These are phyloP conservation scores for Augochlorella aurata DNA, from an alignment of 2,888 invertebrate species.

Conservation along the genomic window DNA sequence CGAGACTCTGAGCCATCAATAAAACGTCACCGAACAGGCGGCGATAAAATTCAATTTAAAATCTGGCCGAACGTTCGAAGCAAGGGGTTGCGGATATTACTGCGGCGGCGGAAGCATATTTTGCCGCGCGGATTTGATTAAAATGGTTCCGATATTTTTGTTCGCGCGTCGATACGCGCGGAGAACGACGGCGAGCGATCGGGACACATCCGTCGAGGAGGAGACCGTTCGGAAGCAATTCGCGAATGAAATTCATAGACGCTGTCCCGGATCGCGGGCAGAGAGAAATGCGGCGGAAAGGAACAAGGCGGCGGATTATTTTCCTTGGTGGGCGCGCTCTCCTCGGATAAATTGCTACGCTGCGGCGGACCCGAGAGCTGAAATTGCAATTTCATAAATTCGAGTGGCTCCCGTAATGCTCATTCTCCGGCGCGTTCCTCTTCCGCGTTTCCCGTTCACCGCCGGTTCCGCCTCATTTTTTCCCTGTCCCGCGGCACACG, in stretches of 20 bases:
- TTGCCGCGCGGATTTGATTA: not conserved
- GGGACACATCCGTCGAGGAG: not conserved
- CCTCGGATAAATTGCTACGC: conserved; percentile 69
- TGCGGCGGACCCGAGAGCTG: conserved; percentile 52
- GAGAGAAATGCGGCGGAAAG: conserved; percentile 21
- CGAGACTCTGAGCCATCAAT: not conserved
- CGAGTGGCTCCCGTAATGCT: conserved; percentile 62
- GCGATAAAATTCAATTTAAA: not conserved
- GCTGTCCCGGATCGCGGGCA: not conserved
- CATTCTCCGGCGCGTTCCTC: conserved; percentile 43
- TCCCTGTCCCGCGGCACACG: not conserved
- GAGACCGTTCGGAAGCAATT: conserved; percentile 15
- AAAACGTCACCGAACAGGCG: not conserved
- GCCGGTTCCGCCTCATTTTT: conserved; percentile 6
- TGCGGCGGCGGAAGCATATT: not conserved
- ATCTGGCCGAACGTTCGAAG: not conserved
- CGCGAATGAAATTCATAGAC: conserved; percentile 39
- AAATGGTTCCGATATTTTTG: not conserved
- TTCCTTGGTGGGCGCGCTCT: conserved; percentile 42
- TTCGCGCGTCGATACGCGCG: not conserved
- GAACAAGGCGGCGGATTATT: conserved; percentile 50
- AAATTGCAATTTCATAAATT: conserved; percentile 78
- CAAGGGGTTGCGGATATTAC: not conserved
- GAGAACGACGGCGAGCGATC: not conserved
- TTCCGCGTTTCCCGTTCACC: conserved; percentile 15